These are phyloP conservation scores for Tethea ocularis DNA, from an alignment of 2,888 invertebrate genomes.

Conservation along the genomic window DNA sequence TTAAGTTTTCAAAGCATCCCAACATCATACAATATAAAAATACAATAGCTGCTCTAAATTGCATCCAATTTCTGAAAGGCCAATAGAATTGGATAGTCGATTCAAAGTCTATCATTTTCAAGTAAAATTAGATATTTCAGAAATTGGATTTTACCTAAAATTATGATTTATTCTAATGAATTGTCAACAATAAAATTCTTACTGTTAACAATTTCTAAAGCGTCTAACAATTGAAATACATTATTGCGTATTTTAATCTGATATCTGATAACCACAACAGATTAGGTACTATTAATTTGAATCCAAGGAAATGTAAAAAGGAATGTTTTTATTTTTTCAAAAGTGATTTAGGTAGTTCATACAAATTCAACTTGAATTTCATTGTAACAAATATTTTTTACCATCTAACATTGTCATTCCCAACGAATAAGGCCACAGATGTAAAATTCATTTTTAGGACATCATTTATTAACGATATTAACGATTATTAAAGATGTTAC, in stretches of 20 bases:
- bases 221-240: conserved; percentile 50
- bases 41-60: conserved; percentile 30
- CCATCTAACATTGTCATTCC: neutral
- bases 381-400: neutral
- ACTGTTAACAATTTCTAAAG: conserved; percentile 54
- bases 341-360: neutral
- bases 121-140: conserved; percentile 14
- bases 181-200: conserved; percentile 53
- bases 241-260: conserved; percentile 27
- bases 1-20: conserved; percentile 7
- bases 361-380: neutral
- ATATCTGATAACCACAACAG: conserved; percentile 27
- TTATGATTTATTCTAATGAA: conserved; percentile 51
- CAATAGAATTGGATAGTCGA: conserved; percentile 6
- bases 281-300: conserved; percentile 24
- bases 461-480: no score
- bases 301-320: conserved; percentile 40
- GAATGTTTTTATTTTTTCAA: conserved; percentile 41
- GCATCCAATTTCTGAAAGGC: conserved; percentile 19
- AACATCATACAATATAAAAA: conserved; percentile 18
- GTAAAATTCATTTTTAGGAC: no score
- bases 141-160: conserved; percentile 39
- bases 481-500: no score
- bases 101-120: conserved; percentile 15
- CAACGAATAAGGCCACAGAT: neutral